Base-by-base conservation (phyloP, 1,140 invertebrate genomes). In the Saccostrea cuccullata region DNA sequence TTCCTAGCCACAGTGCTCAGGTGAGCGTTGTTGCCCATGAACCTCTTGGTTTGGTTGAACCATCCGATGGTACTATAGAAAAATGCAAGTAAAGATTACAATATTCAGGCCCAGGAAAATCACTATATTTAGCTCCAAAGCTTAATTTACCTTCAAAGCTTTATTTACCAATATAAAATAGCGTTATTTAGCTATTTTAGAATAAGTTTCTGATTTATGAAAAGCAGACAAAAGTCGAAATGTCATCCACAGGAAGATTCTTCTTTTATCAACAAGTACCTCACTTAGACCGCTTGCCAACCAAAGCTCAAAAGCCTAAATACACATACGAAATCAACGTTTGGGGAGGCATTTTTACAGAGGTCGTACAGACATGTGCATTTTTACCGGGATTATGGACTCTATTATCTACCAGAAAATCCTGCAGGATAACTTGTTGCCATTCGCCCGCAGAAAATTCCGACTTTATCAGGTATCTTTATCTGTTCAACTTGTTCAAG, bases 401-500 rank as follows among this genome's bases (percentile, higher is more conserved):
- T 88, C 87, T 26, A 84, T 85, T 30, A 88, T 85, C 26, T 88
- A 88, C 23, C 84, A 88, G 70, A 30, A 88, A 47, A 88, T 88
- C 30, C 84, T 88, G 20, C 26, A 30, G 26, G 55, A 67, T 23
- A 85, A 88, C 64, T 56, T 88, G 13, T 9, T 88, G 23, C 87
- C 87, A 0, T 88, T 82, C 85, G 84, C 77, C 30, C 12, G 13
- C 23, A 30, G 17, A 9, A 56, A 40, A 17, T 88, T 85, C 56
- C 83, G 87, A 55, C n/a, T 88, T 8, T 88, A 85, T 30, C 87
- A 85, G 40, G 87, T 88, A 88, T n/a, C n/a, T n/a, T n/a, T n/a
- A n/a, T n/a, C n/a, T n/a, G n/a, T n/a, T n/a, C n/a, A n/a, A n/a
- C n/a, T n/a, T n/a, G n/a, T n/a, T n/a, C n/a, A n/a, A n/a, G n/a